Conservation (phyloP, 2,113 vertebrate genomes). For the Girardinichthys multiradiatus region DNA sequence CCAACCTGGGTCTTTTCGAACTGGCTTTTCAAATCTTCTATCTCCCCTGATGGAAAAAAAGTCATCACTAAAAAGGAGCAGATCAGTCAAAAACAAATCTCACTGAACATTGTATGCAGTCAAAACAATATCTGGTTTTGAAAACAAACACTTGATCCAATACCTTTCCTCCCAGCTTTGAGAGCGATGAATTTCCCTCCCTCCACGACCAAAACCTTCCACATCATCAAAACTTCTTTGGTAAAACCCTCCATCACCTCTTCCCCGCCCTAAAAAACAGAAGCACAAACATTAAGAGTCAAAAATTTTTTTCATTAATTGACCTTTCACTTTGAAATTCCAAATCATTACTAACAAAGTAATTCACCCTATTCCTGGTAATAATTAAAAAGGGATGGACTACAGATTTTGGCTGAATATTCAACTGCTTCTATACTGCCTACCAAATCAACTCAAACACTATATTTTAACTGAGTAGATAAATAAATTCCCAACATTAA, state of each 20-base stretch:
- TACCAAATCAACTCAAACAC: not conserved
- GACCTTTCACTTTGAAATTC: too few relatives aligned
- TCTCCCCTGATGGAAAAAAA: conserved; percentile 86
- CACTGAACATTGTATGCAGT: not conserved
- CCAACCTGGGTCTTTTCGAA: conserved; percentile 98
- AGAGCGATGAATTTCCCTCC: conserved; percentile 96
- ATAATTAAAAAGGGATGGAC: too few relatives aligned
- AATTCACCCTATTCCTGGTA: too few relatives aligned
- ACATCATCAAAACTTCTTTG: conserved; percentile 99
- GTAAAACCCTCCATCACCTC: conserved; percentile 99
- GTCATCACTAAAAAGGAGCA: not conserved
- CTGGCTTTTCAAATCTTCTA: conserved; percentile 98
- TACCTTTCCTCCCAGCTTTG: conserved; percentile 99
- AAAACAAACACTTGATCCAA: not conserved
- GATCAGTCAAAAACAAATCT: not conserved
- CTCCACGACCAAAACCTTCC: conserved; percentile 96
- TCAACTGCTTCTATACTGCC: too few relatives aligned
- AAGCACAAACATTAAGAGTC: not conserved
- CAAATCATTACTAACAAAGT: too few relatives aligned
- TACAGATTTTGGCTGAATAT: too few relatives aligned
- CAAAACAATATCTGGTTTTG: not conserved
- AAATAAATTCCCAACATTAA: not conserved
- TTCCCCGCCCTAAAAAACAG: conserved; percentile 87
- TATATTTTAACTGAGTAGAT: not conserved
- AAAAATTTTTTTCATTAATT: too few relatives aligned